Conservation (phyloP, 2,113 vertebrate genomes). For the Chiloscyllium plagiosum region DNA sequence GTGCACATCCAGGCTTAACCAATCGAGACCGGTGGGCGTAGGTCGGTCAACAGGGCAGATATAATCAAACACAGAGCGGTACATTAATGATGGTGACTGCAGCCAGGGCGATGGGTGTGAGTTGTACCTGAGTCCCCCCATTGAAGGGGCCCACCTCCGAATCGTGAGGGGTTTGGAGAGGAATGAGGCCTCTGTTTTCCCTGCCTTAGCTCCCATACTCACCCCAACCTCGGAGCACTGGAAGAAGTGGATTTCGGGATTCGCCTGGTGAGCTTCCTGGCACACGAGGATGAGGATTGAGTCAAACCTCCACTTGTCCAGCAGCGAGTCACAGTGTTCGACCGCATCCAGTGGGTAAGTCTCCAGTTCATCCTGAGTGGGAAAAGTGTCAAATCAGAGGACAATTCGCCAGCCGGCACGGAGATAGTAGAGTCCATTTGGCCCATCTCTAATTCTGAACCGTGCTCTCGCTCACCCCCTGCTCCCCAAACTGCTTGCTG, state of each 20-base stretch:
- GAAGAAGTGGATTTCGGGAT: constrained; percentile 73
- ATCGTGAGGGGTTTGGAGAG: no score
- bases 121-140: no score
- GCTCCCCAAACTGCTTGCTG: no score
- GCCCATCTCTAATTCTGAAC: background rate
- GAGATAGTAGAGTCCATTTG: no score
- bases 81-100: background rate
- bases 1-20: background rate
- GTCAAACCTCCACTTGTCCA: constrained; percentile 49
- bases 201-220: constrained; percentile 41
- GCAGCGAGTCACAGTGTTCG: constrained; percentile 62
- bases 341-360: constrained; percentile 57
- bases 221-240: constrained; percentile 64
- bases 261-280: constrained; percentile 55
- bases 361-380: constrained; percentile 69
- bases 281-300: constrained; percentile 69
- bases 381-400: background rate
- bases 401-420: no score
- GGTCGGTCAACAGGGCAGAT: background rate
- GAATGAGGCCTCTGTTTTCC: background rate
- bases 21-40: background rate
- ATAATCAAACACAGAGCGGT: background rate
- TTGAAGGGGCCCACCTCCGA: background rate
- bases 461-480: no score
- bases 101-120: background rate